Conservation (phyloP, 2,888 invertebrate species). For the Rhagium mordax region DNA sequence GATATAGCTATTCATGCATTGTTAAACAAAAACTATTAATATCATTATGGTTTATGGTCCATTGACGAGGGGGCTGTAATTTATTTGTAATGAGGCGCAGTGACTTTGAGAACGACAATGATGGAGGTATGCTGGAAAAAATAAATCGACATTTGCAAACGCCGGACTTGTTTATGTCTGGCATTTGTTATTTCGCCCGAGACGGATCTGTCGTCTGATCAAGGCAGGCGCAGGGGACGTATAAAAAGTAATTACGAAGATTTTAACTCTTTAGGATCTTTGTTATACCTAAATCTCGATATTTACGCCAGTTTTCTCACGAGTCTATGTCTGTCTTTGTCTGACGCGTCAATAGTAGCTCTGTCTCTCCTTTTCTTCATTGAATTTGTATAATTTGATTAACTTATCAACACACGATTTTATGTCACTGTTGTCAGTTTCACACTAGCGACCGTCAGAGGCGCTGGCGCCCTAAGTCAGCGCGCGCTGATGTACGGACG, state of each 20-base stretch:
- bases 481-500: no score
- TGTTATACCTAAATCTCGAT: no score
- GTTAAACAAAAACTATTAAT: conserved; percentile 37
- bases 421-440: no score
- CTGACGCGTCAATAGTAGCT: no score
- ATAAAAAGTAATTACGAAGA: neutral
- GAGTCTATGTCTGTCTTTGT: no score
- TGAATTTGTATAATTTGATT: no score
- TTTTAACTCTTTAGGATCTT: no score
- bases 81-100: neutral
- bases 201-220: neutral
- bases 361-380: no score
- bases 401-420: no score
- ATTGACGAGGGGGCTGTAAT: neutral
- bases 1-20: conserved; percentile 32
- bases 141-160: neutral
- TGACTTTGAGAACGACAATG: neutral
- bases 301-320: no score
- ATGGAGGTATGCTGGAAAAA: neutral
- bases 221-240: neutral
- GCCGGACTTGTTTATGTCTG: neutral
- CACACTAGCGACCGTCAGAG: no score
- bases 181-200: neutral
- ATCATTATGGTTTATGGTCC: conserved; percentile 17
- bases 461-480: no score